Evolutionary conservation across 2,888 invertebrate genomes (phyloP).

Genomic region (Acanthosepion esculentum): DNA sequence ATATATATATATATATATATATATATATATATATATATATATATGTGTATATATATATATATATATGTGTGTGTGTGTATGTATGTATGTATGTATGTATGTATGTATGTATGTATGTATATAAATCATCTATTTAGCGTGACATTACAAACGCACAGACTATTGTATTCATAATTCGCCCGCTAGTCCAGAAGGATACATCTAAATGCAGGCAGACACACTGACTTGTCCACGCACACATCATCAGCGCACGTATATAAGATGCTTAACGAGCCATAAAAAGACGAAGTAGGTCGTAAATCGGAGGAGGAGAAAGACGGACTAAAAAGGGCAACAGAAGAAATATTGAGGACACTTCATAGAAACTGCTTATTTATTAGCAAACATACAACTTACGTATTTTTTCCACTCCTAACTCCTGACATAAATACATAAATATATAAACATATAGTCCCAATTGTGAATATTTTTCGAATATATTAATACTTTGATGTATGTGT

Average conservation of each 20-base stretch:
- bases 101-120: background rate
- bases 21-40: no score
- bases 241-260: background rate
- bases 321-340: background rate
- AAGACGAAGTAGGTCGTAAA: conserved; percentile 33
- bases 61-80: no score
- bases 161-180: conserved; percentile 6
- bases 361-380: background rate
- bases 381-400: background rate
- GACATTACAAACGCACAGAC: background rate
- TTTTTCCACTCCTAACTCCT: background rate
- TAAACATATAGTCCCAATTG: background rate
- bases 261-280: conserved; percentile 23
- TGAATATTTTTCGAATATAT: no score
- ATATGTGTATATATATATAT: no score
- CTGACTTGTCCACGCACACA: conserved; percentile 12
- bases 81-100: background rate
- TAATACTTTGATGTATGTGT: background rate
- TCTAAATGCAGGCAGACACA: background rate
- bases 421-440: background rate
- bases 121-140: background rate
- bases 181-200: background rate
- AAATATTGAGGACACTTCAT: conserved; percentile 33
- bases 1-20: no score
- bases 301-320: background rate